Conservation (phyloP, 2,888 invertebrate genomes). For the Uloborus plumipes region DNA sequence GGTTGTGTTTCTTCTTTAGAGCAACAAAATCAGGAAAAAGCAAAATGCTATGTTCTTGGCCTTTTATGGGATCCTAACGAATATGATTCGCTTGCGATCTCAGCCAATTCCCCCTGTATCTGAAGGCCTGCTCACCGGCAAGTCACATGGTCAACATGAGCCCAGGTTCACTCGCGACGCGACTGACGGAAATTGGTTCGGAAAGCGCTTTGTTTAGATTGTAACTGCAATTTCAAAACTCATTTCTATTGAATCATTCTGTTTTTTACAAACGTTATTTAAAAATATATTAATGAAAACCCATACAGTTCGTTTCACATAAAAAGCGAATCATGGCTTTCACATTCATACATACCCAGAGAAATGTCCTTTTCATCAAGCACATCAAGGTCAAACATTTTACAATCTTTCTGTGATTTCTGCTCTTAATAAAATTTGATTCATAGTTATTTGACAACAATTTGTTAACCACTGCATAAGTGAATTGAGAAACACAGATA, state of each 20-base stretch:
- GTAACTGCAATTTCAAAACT: no score
- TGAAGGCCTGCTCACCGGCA: no score
- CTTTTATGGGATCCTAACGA: no score
- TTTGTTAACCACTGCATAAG: constrained; percentile 9
- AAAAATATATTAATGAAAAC: constrained; percentile 7
- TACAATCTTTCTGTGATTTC: constrained; percentile 2
- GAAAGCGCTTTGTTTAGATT: neutral
- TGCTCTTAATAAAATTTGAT: neutral
- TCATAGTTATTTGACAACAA: constrained; percentile 6
- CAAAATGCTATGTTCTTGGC: no score
- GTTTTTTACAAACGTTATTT: constrained; percentile 10
- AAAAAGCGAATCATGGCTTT: constrained; percentile 13
- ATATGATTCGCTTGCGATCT: no score
- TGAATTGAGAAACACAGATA: constrained; percentile 2
- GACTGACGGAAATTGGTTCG: no score
- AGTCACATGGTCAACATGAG: no score
- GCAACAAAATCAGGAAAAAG: no score
- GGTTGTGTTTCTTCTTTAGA: no score
- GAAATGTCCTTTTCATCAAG: constrained; percentile 12
- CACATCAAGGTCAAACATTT: neutral
- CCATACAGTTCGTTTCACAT: constrained; percentile 13
- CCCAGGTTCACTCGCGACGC: no score
- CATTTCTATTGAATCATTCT: no score
- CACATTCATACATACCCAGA: constrained; percentile 12
- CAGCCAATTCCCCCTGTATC: no score